Base-by-base conservation (phyloP, 2,888 invertebrate genomes). In the Mellilla xanthometata region DNA sequence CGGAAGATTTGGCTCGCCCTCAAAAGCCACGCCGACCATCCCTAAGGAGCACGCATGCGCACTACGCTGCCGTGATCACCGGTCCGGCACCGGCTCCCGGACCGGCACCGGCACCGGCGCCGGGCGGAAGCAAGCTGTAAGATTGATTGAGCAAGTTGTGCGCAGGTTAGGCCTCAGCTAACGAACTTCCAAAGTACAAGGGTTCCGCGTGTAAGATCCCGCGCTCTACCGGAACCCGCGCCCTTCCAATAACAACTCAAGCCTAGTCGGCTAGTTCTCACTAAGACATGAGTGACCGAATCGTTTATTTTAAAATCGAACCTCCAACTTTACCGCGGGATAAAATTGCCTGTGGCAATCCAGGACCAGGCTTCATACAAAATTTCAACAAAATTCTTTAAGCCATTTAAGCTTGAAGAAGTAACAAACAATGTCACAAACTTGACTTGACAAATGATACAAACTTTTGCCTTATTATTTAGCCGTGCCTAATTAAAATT, bases 101-200 rank as follows among this genome's bases (percentile, higher is more conserved):
- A n/a, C n/a, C n/a, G n/a, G n/a, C n/a, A n/a, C n/a, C n/a, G n/a
- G n/a, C n/a, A n/a, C n/a, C n/a, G n/a, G n/a, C n/a, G n/a, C n/a
- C n/a, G n/a, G n/a, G n/a, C n/a, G n/a, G n/a, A n/a, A n/a, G n/a
- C n/a, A n/a, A n/a, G n/a, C n/a, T n/a, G n/a, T n/a, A n/a, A n/a
- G 87, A 87, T 86, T 87, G 87, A 86, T 87, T 87, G 85, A 79
- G 75, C 71, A 80, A 85, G 76, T 85, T 83, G 78, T 72, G 83
- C 85, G 79, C 83, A 85, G 86, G 84, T 81, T 81, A 81, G 42
- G 76, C 74, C 76, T 72, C 73, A 74, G 76, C 76, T 68, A 69
- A 67, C 63, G 69, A 56, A 63, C 68, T 62, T 52, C 74, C 75
- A 76, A 66, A 59, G 59, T 59, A 58, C 49, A 49, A 56, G 73